phyloP scores from a whole-genome alignment of 2,888 invertebrate genomes.

The Molanna angustata region DNA sequence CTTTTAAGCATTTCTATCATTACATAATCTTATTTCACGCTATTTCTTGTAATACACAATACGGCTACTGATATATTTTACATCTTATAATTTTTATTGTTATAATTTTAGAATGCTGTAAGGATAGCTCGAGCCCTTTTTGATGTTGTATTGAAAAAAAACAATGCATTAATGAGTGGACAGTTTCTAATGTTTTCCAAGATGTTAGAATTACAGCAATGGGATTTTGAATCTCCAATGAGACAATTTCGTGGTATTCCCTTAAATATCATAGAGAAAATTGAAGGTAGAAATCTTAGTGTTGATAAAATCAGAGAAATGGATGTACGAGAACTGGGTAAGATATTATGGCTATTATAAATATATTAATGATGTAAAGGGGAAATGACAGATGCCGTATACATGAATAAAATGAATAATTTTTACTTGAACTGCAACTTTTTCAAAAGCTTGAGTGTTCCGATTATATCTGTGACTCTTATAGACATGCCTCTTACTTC shows the following conservation, averaged over 20 bases:
- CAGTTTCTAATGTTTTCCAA: slow-evolving; percentile 84
- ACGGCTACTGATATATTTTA: too few relatives aligned
- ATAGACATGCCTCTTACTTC: too few relatives aligned
- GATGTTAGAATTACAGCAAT: slow-evolving; percentile 89
- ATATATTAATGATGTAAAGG: too few relatives aligned
- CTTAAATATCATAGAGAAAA: slow-evolving; percentile 74
- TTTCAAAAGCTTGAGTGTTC: too few relatives aligned
- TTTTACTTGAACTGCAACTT: too few relatives aligned
- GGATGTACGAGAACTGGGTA: slow-evolving; percentile 83
- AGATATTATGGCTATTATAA: too few relatives aligned
- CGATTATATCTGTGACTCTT: too few relatives aligned
- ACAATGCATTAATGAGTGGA: slow-evolving; percentile 86
- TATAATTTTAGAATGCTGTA: slow-evolving; percentile 82
- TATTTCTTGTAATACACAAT: too few relatives aligned
- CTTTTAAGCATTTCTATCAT: too few relatives aligned
- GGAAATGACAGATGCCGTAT: background rate
- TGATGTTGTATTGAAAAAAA: slow-evolving; percentile 86
- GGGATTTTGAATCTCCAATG: slow-evolving; percentile 84
- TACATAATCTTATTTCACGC: too few relatives aligned
- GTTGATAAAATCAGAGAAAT: slow-evolving; percentile 81
- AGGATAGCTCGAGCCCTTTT: slow-evolving; percentile 91
- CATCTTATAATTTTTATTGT: too few relatives aligned
- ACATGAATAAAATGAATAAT: background rate
- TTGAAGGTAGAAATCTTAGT: slow-evolving; percentile 73
- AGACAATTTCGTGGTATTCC: slow-evolving; percentile 78